Conservation (phyloP, 2,888 invertebrate genomes). For the Cremastobaeus sp. region DNA sequence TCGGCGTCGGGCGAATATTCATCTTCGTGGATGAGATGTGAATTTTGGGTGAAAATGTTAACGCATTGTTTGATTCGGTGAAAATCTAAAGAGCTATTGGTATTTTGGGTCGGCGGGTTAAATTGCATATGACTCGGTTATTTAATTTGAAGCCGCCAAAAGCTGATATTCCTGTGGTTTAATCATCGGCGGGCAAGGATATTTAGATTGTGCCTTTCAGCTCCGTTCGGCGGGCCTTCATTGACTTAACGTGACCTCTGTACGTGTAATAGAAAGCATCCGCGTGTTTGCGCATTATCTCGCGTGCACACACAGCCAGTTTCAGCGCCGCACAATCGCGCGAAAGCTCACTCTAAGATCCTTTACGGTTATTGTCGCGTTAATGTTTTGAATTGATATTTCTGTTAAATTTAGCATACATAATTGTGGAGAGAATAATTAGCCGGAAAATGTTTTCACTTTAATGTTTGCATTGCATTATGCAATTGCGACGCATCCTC, state of each 20-base stretch:
- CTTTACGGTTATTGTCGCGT: slow-evolving; percentile 14
- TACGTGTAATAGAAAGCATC: slow-evolving; percentile 13
- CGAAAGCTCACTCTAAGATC: slow-evolving; percentile 5
- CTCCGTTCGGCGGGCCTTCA: slow-evolving; percentile 2
- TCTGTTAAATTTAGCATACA: slow-evolving; percentile 18
- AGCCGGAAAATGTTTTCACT: slow-evolving; percentile 10
- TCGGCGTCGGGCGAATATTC: no score
- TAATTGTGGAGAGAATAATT: slow-evolving; percentile 23
- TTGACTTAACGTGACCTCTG: slow-evolving; percentile 22
- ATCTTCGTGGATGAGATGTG: slow-evolving; percentile 8
- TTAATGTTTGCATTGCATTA: slow-evolving; percentile 19
- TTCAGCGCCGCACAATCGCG: background rate
- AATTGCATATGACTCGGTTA: slow-evolving; percentile 1
- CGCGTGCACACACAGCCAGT: background rate
- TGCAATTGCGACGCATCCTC: slow-evolving; percentile 11
- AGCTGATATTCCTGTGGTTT: slow-evolving; percentile 4
- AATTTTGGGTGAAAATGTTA: slow-evolving; percentile 21
- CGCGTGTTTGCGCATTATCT: slow-evolving; percentile 26
- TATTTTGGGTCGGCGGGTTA: no score
- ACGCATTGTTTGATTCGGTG: slow-evolving; percentile 10
- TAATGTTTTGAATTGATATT: slow-evolving; percentile 26
- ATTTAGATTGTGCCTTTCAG: slow-evolving; percentile 12
- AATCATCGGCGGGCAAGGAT: background rate
- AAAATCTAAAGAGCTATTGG: no score
- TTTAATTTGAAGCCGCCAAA: slow-evolving; percentile 4